Evolutionary conservation across 2,113 vertebrate species (phyloP).

Genomic region (Trematomus loennbergii): DNA sequence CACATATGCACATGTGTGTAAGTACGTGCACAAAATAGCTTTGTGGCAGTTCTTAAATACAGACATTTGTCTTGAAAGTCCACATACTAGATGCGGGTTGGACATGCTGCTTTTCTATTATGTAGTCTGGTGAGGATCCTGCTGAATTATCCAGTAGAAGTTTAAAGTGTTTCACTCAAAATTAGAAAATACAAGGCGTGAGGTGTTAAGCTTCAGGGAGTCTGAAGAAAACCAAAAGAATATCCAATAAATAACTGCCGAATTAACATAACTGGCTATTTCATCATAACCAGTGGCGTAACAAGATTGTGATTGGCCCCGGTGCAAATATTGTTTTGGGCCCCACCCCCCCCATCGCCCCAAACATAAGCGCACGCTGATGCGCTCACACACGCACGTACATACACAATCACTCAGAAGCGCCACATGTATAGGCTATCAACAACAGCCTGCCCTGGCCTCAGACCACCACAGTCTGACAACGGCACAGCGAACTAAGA

Average conservation of each 20-base stretch:
- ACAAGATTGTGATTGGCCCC: too few relatives aligned
- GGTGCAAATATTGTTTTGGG: too few relatives aligned
- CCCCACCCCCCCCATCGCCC: too few relatives aligned
- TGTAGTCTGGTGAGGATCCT: not conserved
- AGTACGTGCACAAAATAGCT: not conserved
- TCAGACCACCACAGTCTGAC: too few relatives aligned
- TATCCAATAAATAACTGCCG: not conserved
- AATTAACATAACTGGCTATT: not conserved
- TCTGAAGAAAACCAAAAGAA: not conserved
- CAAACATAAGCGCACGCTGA: too few relatives aligned
- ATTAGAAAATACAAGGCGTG: not conserved
- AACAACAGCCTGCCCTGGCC: too few relatives aligned
- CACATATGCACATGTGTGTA: not conserved
- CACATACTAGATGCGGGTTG: not conserved
- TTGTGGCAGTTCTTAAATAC: conserved; percentile 11
- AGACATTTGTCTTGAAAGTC: not conserved
- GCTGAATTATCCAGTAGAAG: not conserved
- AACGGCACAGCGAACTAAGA: too few relatives aligned
- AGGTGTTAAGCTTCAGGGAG: not conserved
- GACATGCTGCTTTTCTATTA: not conserved
- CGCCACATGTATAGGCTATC: too few relatives aligned
- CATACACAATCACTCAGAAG: too few relatives aligned
- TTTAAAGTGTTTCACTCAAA: not conserved
- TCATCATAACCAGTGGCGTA: not conserved
- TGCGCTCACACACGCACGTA: too few relatives aligned